These are phyloP conservation scores for Aphelenchoides bicaudatus DNA, from an alignment of 2,888 invertebrate genomes.

Conservation along the genomic window DNA sequence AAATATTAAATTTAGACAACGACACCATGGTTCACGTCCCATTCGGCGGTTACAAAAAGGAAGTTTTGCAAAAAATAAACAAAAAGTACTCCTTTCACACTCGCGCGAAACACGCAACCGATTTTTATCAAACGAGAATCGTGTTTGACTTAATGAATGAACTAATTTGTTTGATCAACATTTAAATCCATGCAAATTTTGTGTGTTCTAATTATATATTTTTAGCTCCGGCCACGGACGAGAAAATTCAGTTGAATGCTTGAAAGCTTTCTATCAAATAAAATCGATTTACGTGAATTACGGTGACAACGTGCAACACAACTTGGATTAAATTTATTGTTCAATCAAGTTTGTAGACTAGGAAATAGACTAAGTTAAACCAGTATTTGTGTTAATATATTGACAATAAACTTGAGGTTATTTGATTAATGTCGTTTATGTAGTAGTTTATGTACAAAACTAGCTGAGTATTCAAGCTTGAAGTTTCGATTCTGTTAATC, in stretches of 20 bases:
- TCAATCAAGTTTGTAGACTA: too few species aligned
- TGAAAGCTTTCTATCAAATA: constrained; percentile 65
- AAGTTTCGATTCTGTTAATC: too few species aligned
- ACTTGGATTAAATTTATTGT: constrained; percentile 14
- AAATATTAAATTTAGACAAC: too few species aligned
- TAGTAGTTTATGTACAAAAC: neutral
- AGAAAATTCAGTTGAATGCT: constrained; percentile 64
- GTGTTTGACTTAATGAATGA: neutral
- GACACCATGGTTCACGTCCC: constrained; percentile 65
- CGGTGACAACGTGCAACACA: constrained; percentile 39
- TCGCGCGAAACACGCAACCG: too few species aligned
- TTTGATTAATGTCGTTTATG: too few species aligned
- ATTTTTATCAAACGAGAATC: neutral
- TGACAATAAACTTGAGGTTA: too few species aligned
- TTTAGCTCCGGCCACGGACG: constrained; percentile 66
- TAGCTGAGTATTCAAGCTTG: neutral
- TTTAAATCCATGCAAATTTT: too few species aligned
- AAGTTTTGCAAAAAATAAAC: constrained; percentile 56
- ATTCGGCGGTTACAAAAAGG: constrained; percentile 66
- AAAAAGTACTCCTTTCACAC: too few species aligned
- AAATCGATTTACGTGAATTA: constrained; percentile 65
- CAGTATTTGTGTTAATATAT: too few species aligned
- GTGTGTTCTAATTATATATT: too few species aligned
- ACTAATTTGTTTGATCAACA: neutral
- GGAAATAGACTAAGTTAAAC: too few species aligned